A percentile compares a stretch with the other conserved stretches of the same genome.
These are phyloP conservation scores for Pteria penguin DNA, from an alignment of 2,888 invertebrate genomes.

Conservation along the genomic window DNA sequence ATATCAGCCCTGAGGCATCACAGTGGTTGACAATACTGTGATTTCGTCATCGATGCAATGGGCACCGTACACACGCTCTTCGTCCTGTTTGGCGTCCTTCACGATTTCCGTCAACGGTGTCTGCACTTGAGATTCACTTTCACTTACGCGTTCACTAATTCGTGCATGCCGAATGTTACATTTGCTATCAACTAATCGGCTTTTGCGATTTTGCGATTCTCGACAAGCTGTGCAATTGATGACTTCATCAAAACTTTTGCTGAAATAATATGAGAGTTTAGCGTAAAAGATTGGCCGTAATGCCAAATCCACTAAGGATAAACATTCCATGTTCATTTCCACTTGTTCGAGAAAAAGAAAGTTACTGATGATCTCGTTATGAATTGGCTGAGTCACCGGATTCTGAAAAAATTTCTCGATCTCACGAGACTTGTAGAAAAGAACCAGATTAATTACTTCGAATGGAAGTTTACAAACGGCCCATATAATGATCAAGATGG, in stretches of 20 bases:
- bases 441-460: slow-evolving; percentile 58
- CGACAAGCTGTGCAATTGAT: slow-evolving; percentile 70
- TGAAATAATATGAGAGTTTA: slow-evolving; percentile 68
- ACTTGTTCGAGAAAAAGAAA: slow-evolving; percentile 39
- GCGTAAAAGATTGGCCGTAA: slow-evolving; percentile 70
- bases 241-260: slow-evolving; percentile 70
- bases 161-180: not conserved
- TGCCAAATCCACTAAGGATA: slow-evolving; percentile 67
- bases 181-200: not conserved
- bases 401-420: not conserved
- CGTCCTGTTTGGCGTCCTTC: too few relatives aligned
- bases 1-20: too few relatives aligned
- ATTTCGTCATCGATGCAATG: too few relatives aligned
- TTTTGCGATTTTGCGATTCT: not conserved
- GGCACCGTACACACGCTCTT: too few relatives aligned
- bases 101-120: not conserved
- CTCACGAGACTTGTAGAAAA: slow-evolving; percentile 54
- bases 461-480: slow-evolving; percentile 65
- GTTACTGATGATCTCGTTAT: not conserved
- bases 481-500: slow-evolving; percentile 62
- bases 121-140: not conserved
- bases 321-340: slow-evolving; percentile 54
- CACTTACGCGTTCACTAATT: not conserved
- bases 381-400: not conserved
- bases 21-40: too few relatives aligned